Evolutionary conservation across 2,797 vertebrate species (phyloP), one percentile per base, ranked within the genome.

Genomic region (Sparidentex hasta): DNA sequence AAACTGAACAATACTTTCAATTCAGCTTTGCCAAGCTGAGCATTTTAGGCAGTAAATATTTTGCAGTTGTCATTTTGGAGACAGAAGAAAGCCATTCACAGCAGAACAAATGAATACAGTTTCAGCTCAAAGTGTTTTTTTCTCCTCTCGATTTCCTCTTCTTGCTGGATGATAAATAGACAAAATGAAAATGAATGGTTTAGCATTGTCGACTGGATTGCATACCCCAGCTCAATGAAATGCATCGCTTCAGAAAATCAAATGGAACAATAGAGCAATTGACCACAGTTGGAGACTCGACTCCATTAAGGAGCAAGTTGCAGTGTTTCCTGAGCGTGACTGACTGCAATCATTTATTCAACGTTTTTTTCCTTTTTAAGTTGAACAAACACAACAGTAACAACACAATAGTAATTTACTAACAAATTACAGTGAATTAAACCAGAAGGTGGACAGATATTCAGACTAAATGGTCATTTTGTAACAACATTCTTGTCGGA

Each of bases 121-220:
- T 82, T 76, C 46, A 48, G 71, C 68, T 63, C 23, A 6, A 68
- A 83, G 56, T 78, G 62, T 48, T 69, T 66, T 44, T 16, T 46
- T 43, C 41, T 58, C n/a, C 41, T 29, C 41, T 56, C 41, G 0
- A 71, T 82, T 85, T 85, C 44, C 76, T 57, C 75, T 65, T 52
- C 65, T 84, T 73, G 61, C 74, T 33, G 52, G 61, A 75, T 84
- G 86, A 92, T 88, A 82, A 87, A 92, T 76, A 76, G 59, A 78
- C 65, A 75, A 88, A 92, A 90, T 88, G 74, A 86, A 87, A 90
- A 89, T 87, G 70, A 83, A 88, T 80, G 65, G 78, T 66, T 90
- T 51, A 62, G 66, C 29, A 66, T 75, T 23, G 64, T 55, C 67
- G 72, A 85, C 71, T 70, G 74, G 74, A 88, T 83, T 83, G 76